Evolutionary conservation across 2,113 vertebrate genomes (phyloP).

Genomic region (Indri indri): DNA sequence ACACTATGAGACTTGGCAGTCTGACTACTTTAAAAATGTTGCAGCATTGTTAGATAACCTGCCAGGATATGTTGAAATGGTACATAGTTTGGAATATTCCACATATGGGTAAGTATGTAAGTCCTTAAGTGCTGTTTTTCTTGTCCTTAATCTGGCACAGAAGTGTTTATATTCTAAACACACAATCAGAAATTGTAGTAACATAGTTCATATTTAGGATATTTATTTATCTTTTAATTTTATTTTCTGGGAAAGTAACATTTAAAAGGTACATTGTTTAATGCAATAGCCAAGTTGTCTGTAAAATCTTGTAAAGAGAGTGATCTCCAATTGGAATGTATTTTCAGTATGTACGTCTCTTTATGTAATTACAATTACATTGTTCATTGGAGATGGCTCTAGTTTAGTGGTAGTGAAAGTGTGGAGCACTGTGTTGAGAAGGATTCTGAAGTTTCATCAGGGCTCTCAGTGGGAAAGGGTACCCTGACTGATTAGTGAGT

Average conservation of each 20-base stretch:
- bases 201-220: slow-evolving; percentile 28
- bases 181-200: slow-evolving; percentile 49
- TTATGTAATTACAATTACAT: slow-evolving; percentile 36
- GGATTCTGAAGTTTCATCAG: slow-evolving; percentile 19
- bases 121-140: slow-evolving; percentile 55
- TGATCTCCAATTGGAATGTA: neutral
- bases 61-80: slow-evolving; percentile 63
- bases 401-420: neutral
- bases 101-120: slow-evolving; percentile 58
- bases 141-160: slow-evolving; percentile 51
- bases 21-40: slow-evolving; percentile 39
- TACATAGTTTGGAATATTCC: slow-evolving; percentile 65
- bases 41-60: slow-evolving; percentile 53
- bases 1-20: slow-evolving; percentile 63
- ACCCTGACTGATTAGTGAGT: neutral
- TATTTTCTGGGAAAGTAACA: slow-evolving; percentile 52
- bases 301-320: slow-evolving; percentile 14
- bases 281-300: slow-evolving; percentile 28
- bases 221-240: slow-evolving; percentile 66
- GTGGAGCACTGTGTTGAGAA: neutral
- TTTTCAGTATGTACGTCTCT: slow-evolving; percentile 38
- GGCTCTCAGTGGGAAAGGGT: neutral
- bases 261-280: slow-evolving; percentile 59
- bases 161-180: slow-evolving; percentile 59
- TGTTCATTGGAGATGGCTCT: neutral